Percentiles rank a stretch among this genome's conserved stretches.
Evolutionary conservation across 2,888 invertebrate genomes (phyloP).

Genomic region (Trilocha varians): DNA sequence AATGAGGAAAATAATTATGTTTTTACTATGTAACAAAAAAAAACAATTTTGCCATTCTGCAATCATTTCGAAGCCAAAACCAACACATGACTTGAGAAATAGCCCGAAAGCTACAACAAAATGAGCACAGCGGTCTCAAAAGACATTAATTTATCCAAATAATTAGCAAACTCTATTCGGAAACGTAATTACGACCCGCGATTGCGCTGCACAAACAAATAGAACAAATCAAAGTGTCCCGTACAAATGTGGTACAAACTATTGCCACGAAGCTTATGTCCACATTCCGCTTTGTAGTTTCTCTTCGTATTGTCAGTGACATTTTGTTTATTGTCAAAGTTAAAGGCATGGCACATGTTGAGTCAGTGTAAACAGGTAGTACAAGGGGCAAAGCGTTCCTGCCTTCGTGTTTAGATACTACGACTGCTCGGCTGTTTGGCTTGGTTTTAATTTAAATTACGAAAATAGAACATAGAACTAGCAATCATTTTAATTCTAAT

Average conservation of each 20-base stretch:
- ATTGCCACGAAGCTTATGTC: conserved; percentile 25
- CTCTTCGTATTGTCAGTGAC: conserved; percentile 21
- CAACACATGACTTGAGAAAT: too few species aligned
- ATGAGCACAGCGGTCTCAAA: neutral
- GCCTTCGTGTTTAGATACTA: too few species aligned
- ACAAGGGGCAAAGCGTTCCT: conserved; percentile 1
- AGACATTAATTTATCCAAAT: neutral
- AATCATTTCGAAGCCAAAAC: too few species aligned
- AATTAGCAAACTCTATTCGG: neutral
- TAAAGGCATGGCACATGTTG: neutral
- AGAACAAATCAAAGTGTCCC: conserved; percentile 29
- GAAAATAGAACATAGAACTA: too few species aligned
- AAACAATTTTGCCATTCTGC: too few species aligned
- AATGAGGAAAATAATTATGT: too few species aligned
- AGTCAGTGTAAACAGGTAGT: conserved; percentile 1
- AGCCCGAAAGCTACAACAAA: neutral
- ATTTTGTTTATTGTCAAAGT: conserved; percentile 25
- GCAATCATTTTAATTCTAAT: too few species aligned
- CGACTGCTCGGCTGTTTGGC: too few species aligned
- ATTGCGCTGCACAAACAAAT: conserved; percentile 16
- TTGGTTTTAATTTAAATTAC: too few species aligned
- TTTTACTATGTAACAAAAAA: too few species aligned
- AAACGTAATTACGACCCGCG: conserved; percentile 8
- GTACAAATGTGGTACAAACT: conserved; percentile 19
- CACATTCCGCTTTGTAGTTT: conserved; percentile 29